Percentiles rank a stretch among this genome's conserved stretches.
Conservation (phyloP, 2,888 invertebrate genomes). For the Rotaria socialis region DNA sequence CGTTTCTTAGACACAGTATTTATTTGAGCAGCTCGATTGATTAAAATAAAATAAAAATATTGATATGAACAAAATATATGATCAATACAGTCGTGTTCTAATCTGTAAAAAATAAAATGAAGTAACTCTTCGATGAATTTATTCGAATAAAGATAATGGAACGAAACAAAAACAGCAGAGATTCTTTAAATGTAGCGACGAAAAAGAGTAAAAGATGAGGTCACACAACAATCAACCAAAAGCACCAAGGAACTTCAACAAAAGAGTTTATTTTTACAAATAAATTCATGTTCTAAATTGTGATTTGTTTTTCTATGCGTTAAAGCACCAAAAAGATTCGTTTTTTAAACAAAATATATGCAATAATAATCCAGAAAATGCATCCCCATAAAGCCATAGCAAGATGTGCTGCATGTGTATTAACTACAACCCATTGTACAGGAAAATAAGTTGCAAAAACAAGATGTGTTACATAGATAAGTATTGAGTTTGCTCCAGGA, state of each 20-base stretch:
- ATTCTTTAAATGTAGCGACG: not conserved
- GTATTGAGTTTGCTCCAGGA: constrained; percentile 81
- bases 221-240: too few species aligned
- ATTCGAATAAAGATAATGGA: not conserved
- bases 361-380: constrained; percentile 71
- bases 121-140: not conserved
- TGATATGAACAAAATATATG: too few species aligned
- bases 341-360: constrained; percentile 53
- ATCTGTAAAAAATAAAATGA: not conserved
- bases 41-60: too few species aligned
- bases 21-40: too few species aligned
- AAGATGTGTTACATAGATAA: constrained; percentile 80
- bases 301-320: not conserved
- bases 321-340: constrained; percentile 12
- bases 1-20: too few species aligned
- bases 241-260: too few species aligned
- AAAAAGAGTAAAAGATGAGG: too few species aligned
- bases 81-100: too few species aligned
- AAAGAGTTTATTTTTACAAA: too few species aligned
- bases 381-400: constrained; percentile 72
- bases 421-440: constrained; percentile 60
- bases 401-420: constrained; percentile 68
- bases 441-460: constrained; percentile 74
- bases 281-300: too few species aligned
- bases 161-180: not conserved